Evolutionary conservation across 2,113 vertebrate species (phyloP).

Genomic region (Aepyceros melampus): DNA sequence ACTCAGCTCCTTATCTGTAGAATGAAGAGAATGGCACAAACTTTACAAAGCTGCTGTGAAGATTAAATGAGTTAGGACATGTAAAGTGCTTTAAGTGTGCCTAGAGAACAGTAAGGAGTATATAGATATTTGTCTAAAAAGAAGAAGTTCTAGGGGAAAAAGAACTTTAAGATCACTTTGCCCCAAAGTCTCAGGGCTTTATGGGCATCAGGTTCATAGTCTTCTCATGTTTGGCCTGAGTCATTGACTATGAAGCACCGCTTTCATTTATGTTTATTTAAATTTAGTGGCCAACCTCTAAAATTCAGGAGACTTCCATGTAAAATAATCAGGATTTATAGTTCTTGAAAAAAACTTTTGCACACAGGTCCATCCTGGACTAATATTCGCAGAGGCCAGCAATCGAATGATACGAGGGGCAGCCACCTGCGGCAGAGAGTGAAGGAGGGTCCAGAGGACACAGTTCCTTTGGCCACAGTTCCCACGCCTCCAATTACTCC

Average conservation of each 20-base stretch:
- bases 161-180: not conserved
- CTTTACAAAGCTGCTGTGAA: not conserved
- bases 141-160: not conserved
- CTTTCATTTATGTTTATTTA: not conserved
- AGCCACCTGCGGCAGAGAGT: not conserved
- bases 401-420: not conserved
- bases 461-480: not conserved
- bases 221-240: not conserved
- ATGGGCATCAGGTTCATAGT: not conserved
- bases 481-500: not conserved
- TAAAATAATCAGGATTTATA: not conserved
- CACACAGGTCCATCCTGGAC: not conserved
- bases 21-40: not conserved
- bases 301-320: not conserved
- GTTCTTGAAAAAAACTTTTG: not conserved
- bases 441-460: fast-evolving
- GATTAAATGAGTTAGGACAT: not conserved
- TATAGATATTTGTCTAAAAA: not conserved
- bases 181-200: not conserved
- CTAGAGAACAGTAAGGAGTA: not conserved
- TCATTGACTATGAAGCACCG: not conserved
- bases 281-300: not conserved
- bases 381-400: not conserved
- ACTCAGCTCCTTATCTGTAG: not conserved
- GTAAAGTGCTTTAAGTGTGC: not conserved